Evolutionary conservation across 1,140 invertebrate species (phyloP).

Genomic region (Coptotermes formosanus): DNA sequence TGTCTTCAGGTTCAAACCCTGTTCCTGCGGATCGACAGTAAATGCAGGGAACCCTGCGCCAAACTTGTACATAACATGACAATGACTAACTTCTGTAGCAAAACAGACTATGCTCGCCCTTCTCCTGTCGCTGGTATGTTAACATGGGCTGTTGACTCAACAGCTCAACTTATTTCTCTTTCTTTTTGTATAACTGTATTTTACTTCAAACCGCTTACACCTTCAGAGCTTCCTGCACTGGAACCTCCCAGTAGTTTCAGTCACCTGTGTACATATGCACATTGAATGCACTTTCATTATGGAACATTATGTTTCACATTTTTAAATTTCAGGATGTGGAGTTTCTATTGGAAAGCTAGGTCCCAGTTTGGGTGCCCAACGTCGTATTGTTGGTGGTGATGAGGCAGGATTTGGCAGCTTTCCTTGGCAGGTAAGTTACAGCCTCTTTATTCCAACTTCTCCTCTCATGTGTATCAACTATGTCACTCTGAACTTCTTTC

Average conservation of each 20-base stretch:
- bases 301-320: background rate
- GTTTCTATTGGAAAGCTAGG: constrained; percentile 68
- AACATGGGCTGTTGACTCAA: background rate
- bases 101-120: background rate
- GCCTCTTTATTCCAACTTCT: background rate
- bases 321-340: constrained; percentile 69
- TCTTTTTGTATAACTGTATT: background rate
- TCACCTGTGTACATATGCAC: background rate
- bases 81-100: background rate
- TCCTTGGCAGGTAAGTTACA: constrained; percentile 79
- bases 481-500: constrained; percentile 37
- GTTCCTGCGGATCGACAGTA: no score
- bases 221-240: background rate
- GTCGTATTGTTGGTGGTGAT: constrained; percentile 88
- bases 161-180: background rate
- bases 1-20: no score
- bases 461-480: background rate
- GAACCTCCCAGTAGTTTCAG: background rate
- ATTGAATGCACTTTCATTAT: background rate
- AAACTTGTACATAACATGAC: background rate
- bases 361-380: constrained; percentile 68
- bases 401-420: constrained; percentile 92
- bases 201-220: background rate
- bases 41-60: background rate
- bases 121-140: background rate